Evolutionary conservation across 2,888 invertebrate species (phyloP).

Genomic region (Rotaria socialis): DNA sequence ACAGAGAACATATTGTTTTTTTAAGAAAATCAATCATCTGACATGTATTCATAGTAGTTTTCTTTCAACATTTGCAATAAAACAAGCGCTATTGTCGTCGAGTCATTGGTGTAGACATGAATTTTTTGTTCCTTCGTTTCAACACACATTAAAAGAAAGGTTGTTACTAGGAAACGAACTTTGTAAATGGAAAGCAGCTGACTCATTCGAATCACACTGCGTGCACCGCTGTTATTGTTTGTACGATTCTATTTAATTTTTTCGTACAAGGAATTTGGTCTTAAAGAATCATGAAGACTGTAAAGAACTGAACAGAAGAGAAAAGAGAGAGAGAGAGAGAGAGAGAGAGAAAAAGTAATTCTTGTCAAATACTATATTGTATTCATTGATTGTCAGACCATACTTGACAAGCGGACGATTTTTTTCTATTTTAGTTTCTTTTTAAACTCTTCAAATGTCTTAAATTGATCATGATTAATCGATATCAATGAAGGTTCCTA

Average conservation of each 20-base stretch:
- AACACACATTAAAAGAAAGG: not conserved
- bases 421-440: not conserved
- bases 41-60: not conserved
- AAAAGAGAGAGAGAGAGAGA: not conserved
- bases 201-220: not conserved
- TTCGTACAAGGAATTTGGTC: not conserved
- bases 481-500: slow-evolving; percentile 1
- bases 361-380: not conserved
- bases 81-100: not conserved
- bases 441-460: not conserved
- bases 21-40: not conserved
- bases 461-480: not conserved
- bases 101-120: not conserved
- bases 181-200: slow-evolving; percentile 3
- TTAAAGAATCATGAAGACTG: not conserved
- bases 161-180: slow-evolving; percentile 1
- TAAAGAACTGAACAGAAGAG: not conserved
- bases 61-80: not conserved
- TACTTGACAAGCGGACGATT: not conserved
- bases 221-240: not conserved
- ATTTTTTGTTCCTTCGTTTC: not conserved
- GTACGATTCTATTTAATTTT: not conserved
- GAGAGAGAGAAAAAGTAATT: not conserved
- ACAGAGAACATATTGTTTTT: no score
- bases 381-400: not conserved